A percentile compares a stretch with the other conserved stretches of the same genome.
Conservation (phyloP, 2,888 invertebrate genomes). For the Eilema depressum region DNA sequence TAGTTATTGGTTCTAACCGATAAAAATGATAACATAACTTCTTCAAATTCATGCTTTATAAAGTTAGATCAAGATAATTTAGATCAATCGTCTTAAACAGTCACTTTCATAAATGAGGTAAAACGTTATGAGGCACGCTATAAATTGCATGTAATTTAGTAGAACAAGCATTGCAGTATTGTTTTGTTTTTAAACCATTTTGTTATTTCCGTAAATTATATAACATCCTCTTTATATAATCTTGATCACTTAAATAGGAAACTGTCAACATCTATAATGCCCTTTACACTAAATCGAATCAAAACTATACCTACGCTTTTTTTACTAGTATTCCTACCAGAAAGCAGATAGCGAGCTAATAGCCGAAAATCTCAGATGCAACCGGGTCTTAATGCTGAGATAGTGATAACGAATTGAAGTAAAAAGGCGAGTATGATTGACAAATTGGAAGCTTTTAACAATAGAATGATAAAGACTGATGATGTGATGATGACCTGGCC, state of each 20-base stretch:
- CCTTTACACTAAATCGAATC: no score
- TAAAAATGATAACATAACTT: background rate
- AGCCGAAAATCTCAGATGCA: no score
- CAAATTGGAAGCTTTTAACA: background rate
- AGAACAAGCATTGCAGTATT: background rate
- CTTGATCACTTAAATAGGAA: background rate
- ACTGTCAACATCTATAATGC: no score
- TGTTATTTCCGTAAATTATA: conserved; percentile 22
- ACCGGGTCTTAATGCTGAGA: no score
- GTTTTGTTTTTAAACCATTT: background rate
- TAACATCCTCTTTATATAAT: conserved; percentile 8
- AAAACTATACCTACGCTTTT: no score
- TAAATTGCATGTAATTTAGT: conserved; percentile 2
- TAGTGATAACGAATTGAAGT: no score
- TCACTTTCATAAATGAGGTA: background rate
- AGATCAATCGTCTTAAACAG: background rate
- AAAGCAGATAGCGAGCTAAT: no score
- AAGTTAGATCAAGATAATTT: background rate
- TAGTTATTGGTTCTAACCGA: background rate
- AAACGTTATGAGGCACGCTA: background rate
- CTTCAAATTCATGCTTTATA: background rate
- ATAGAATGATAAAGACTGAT: background rate
- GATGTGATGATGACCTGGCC: background rate
- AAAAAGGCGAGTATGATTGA: no score
- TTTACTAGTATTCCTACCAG: no score